phyloP scores from a whole-genome alignment of 2,113 vertebrate species.

The Cynocephalus volans region DNA sequence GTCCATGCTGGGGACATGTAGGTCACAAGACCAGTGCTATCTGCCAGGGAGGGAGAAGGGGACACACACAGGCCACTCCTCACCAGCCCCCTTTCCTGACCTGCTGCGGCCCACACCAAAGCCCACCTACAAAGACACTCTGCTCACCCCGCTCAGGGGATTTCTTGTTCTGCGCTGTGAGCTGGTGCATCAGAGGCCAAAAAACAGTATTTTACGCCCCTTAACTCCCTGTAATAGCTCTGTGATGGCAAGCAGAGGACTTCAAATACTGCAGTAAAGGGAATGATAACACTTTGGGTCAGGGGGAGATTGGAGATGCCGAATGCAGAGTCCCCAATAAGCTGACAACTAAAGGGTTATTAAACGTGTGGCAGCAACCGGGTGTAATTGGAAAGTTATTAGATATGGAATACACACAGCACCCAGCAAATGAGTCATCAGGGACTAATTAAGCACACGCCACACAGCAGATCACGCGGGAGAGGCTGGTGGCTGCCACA shows the following conservation, averaged over 20 bases:
- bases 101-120: rapidly evolving
- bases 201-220: neutral
- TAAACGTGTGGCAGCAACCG: neutral
- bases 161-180: neutral
- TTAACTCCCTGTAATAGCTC: constrained; percentile 30
- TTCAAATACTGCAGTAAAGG: neutral
- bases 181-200: neutral
- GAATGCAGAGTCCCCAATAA: neutral
- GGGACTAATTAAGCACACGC: constrained; percentile 81
- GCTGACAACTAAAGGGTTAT: constrained; percentile 69
- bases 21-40: neutral
- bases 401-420: constrained; percentile 84
- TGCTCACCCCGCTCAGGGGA: neutral
- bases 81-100: neutral
- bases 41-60: neutral
- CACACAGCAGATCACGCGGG: constrained; percentile 41
- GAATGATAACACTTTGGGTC: neutral
- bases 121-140: neutral
- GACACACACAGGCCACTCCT: rapidly evolving
- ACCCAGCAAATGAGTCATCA: constrained; percentile 84
- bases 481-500: constrained; percentile 75
- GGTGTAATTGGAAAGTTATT: constrained; percentile 85
- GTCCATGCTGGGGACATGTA: neutral
- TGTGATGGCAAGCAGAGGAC: neutral
- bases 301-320: neutral